A percentile compares a stretch with the other conserved stretches of the same genome.
Conservation (phyloP, 2,797 vertebrate species). For the Babyrousa celebensis region DNA sequence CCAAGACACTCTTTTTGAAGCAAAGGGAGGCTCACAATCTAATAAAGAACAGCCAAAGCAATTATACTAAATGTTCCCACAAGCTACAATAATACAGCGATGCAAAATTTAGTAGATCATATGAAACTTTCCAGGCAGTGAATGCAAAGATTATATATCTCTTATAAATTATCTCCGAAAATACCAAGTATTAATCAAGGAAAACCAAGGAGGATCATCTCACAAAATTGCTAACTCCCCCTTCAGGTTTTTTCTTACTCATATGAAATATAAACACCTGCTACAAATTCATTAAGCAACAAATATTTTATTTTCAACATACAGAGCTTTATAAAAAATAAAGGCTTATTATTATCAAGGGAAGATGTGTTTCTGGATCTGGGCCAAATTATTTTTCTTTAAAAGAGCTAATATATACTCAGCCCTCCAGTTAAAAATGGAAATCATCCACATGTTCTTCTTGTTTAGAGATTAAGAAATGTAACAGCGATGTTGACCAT, state of each 20-base stretch:
- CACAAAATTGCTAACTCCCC: neutral
- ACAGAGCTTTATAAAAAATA: slow-evolving; percentile 16
- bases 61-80: slow-evolving; percentile 27
- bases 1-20: neutral
- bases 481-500: neutral
- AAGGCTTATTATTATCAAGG: neutral
- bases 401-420: slow-evolving; percentile 6
- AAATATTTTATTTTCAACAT: slow-evolving; percentile 13
- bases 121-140: neutral
- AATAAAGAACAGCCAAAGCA: neutral
- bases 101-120: slow-evolving; percentile 28
- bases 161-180: slow-evolving; percentile 22
- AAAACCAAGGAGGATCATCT: neutral
- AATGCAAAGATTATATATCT: neutral
- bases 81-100: slow-evolving; percentile 28
- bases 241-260: neutral
- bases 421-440: neutral
- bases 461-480: neutral
- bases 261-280: slow-evolving; percentile 40
- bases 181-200: neutral
- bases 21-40: neutral
- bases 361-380: neutral
- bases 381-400: slow-evolving; percentile 4
- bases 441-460: slow-evolving; percentile 13
- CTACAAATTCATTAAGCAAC: neutral